phyloP scores from a whole-genome alignment of 2,888 invertebrate species.

The Glomeris marginata region DNA sequence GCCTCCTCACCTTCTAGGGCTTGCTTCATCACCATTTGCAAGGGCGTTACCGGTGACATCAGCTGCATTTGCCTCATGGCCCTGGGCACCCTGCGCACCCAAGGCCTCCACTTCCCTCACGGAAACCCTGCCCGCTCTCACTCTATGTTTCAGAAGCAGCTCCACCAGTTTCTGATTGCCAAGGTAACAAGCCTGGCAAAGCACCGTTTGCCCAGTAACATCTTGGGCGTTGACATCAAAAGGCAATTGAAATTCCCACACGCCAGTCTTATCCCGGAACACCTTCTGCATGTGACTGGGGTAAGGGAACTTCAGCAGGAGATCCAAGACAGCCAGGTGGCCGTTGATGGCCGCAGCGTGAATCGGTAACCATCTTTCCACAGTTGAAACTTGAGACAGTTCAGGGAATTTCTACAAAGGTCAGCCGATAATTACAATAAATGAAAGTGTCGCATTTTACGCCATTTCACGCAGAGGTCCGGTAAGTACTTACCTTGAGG shows the following conservation, averaged over 20 bases:
- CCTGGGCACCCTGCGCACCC: conserved; percentile 19
- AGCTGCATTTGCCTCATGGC: conserved; percentile 14
- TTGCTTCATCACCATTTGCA: background rate
- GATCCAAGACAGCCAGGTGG: conserved; percentile 56
- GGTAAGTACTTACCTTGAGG: conserved; percentile 36
- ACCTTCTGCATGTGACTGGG: conserved; percentile 39
- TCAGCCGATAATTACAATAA: no score
- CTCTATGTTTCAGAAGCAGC: conserved; percentile 53
- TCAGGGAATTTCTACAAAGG: conserved; percentile 55
- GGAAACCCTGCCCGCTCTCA: conserved; percentile 40
- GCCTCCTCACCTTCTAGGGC: no score
- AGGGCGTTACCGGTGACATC: background rate
- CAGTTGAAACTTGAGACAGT: conserved; percentile 67
- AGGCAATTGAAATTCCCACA: conserved; percentile 71
- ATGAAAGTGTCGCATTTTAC: no score
- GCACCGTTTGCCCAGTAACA: conserved; percentile 73
- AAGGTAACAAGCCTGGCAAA: conserved; percentile 75
- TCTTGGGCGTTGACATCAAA: conserved; percentile 86
- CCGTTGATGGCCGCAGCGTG: conserved; percentile 88
- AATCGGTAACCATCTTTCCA: conserved; percentile 80
- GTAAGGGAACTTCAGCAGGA: conserved; percentile 62
- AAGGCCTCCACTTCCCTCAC: conserved; percentile 16
- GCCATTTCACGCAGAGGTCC: background rate
- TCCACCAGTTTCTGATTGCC: conserved; percentile 66
- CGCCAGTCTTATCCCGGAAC: conserved; percentile 44